A percentile compares a stretch with the other conserved stretches of the same genome.
Evolutionary conservation across 2,797 vertebrate species (phyloP).

Genomic region (Rallus crepitans): DNA sequence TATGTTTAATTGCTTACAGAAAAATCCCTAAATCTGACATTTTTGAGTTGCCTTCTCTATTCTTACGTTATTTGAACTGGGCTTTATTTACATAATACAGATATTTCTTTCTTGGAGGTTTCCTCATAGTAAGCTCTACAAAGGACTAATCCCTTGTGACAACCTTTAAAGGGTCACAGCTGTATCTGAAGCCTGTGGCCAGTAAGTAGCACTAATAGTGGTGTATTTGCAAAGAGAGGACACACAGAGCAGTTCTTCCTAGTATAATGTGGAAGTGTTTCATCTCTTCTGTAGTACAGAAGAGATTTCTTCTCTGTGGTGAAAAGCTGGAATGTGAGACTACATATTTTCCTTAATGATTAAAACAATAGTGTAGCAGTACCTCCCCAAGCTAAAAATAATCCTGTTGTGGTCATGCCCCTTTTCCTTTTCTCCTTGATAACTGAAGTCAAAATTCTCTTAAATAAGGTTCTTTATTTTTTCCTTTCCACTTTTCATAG

Average conservation of each 20-base stretch:
- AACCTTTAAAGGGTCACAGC: slow-evolving; percentile 8
- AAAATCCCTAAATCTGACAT: background rate
- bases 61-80: background rate
- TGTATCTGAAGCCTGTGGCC: background rate
- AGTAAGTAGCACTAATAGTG: background rate
- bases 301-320: slow-evolving; percentile 20
- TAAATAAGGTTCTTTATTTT: background rate
- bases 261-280: slow-evolving; percentile 38
- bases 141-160: slow-evolving; percentile 45
- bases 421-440: slow-evolving; percentile 15
- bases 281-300: background rate
- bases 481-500: slow-evolving; percentile 55
- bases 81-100: slow-evolving; percentile 62
- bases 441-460: slow-evolving; percentile 34
- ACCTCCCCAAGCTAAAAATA: slow-evolving; percentile 48
- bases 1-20: slow-evolving; percentile 20
- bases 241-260: background rate
- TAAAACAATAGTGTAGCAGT: slow-evolving; percentile 45
- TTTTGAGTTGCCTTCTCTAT: background rate
- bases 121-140: background rate
- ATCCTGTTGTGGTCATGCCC: background rate
- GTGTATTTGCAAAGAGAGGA: slow-evolving; percentile 28
- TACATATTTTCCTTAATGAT: slow-evolving; percentile 26
- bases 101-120: background rate
- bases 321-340: slow-evolving; percentile 23